Percentiles rank a stretch among this genome's conserved stretches.
phyloP scores from a whole-genome alignment of 2,113 vertebrate species.

The Grallaria varia region DNA sequence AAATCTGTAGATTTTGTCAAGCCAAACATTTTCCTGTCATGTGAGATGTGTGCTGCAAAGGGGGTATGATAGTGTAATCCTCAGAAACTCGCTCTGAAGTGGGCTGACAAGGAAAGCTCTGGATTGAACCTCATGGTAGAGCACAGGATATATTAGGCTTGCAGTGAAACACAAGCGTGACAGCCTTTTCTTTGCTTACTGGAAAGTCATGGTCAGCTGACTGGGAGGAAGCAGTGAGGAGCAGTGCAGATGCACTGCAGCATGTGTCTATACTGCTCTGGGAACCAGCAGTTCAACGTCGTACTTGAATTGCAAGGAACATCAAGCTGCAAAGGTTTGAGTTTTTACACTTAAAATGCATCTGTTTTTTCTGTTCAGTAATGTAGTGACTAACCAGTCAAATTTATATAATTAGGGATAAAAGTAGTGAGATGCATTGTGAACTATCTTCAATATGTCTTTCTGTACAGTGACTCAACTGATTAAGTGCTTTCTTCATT shows the following conservation, averaged over 20 bases:
- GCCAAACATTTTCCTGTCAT: neutral
- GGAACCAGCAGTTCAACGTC: neutral
- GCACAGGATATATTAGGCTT: neutral
- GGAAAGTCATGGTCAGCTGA: neutral
- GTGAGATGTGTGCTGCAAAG: neutral
- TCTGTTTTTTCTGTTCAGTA: neutral
- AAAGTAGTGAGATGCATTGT: neutral
- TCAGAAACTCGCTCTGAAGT: neutral
- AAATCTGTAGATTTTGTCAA: neutral
- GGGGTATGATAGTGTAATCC: neutral
- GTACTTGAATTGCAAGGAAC: neutral
- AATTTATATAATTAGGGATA: neutral
- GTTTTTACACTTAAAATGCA: neutral
- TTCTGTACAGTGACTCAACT: conserved; percentile 2
- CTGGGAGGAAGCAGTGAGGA: neutral
- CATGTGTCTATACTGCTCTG: neutral
- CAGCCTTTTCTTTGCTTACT: neutral
- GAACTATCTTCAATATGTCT: neutral
- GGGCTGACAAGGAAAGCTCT: neutral
- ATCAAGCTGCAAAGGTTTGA: neutral
- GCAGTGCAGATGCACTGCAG: neutral
- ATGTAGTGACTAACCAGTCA: neutral
- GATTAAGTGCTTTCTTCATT: neutral
- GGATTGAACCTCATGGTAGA: neutral
- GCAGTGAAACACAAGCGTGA: rapidly evolving